Percentiles rank a stretch among this genome's conserved stretches.
These are phyloP conservation scores for Pinna nobilis DNA, from an alignment of 1,140 invertebrate species.

Conservation along the genomic window DNA sequence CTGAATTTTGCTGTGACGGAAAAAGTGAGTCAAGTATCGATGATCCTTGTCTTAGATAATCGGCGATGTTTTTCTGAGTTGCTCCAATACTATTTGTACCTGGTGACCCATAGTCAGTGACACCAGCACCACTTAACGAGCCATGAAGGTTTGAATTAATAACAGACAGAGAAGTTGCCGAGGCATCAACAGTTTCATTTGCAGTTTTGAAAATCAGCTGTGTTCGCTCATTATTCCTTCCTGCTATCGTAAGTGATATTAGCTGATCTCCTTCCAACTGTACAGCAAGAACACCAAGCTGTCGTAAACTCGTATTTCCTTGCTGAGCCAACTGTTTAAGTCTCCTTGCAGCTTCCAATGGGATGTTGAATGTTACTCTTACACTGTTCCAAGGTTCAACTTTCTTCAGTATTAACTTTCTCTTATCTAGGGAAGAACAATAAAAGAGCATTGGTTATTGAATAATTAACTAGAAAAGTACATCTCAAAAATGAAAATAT, in stretches of 20 bases:
- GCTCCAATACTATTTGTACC: conserved; percentile 70
- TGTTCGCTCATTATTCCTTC: conserved; percentile 82
- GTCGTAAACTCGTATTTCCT: conserved; percentile 88
- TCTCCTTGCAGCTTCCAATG: conserved; percentile 92
- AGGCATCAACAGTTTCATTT: conserved; percentile 58
- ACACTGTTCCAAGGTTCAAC: conserved; percentile 99
- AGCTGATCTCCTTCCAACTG: conserved; percentile 96
- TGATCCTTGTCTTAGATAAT: conserved; percentile 70
- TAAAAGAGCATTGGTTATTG: conserved; percentile 3
- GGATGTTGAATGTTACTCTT: conserved; percentile 96
- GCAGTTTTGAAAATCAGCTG: conserved; percentile 82
- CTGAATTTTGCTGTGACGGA: conserved; percentile 22
- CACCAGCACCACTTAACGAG: conserved; percentile 7
- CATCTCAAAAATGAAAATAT: too few relatives aligned
- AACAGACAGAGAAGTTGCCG: conserved; percentile 50
- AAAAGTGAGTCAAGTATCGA: conserved; percentile 57
- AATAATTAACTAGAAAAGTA: too few relatives aligned
- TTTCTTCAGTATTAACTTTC: conserved; percentile 80
- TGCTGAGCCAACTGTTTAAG: conserved; percentile 92
- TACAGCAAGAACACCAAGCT: conserved; percentile 95
- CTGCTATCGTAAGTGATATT: conserved; percentile 90
- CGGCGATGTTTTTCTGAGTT: conserved; percentile 72
- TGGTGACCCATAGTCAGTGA: conserved; percentile 47
- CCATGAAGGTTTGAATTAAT: conserved; percentile 45
- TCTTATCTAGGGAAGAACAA: conserved; percentile 64